Evolutionary conservation across 2,113 vertebrate species (phyloP), one percentile per base, ranked within the genome.

Genomic region (Puffinus mauretanicus): DNA sequence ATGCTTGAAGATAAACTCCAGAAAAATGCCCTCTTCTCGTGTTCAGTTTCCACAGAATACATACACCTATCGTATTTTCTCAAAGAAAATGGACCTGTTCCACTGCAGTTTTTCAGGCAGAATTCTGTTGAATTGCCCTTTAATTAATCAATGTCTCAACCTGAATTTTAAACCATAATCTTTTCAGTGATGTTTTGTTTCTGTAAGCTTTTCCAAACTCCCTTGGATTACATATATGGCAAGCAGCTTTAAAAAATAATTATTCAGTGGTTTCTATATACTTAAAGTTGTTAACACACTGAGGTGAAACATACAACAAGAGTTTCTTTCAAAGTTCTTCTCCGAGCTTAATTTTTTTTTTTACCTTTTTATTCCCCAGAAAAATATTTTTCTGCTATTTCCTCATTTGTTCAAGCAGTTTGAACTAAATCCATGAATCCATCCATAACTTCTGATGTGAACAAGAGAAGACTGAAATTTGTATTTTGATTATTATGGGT

Each of bases 41-140:
- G 20, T 40, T 58, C 26, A 7, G 32, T 66, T 87, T 46, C 36
- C 22, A 26, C 16, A 38, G 57, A 62, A 61, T 17, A 34, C 11
- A 1, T 11, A 16, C 4, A 26, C 6, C 16, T 24, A 1, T 32
- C 0, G 1, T 47, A 4, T 57, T 76, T 84, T 57, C 46, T 76
- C 11, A 29, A 83, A 57, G 42, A 46, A 17, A 40, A 15, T 58
- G 29, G 17, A 42, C 9, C 34, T 69, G 54, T n/a, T 78, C 17
- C 18, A 14, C 19, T 64, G 27, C 27, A 32, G 9, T 5, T 52
- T 71, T 75, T 40, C 4, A 8, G 9, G 22, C 16, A 20, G 27
- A 57, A 46, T 90, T 83, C 42, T 70, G 3, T 66, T 90, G 58
- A 84, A n/a, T 62, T 84, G 75, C 21, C 16, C 8, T 66, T 76